phyloP scores from a whole-genome alignment of 2,113 vertebrate species.

The Chiloscyllium plagiosum region DNA sequence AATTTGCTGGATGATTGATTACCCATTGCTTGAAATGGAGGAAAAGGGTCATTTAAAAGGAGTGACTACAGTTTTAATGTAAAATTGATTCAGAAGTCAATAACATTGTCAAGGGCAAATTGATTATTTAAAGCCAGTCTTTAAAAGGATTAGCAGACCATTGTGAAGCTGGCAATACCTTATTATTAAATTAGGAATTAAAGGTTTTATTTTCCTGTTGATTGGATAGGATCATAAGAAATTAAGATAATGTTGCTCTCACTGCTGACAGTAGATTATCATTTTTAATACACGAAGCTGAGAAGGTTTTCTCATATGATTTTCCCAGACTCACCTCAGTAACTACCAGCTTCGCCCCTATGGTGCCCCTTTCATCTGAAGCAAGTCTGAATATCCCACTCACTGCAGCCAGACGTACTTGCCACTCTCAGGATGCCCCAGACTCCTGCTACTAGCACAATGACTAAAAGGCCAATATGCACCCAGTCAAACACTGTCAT shows the following conservation, averaged over 20 bases:
- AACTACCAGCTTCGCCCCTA: no score
- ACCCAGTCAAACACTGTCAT: no score
- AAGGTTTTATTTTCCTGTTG: neutral
- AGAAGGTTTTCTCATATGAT: no score
- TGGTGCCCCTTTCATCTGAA: no score
- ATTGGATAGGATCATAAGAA: neutral
- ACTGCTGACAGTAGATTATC: neutral
- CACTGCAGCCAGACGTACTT: no score
- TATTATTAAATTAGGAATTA: neutral
- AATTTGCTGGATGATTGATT: slow-evolving; percentile 24
- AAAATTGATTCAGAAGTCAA: slow-evolving; percentile 22
- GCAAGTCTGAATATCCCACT: no score
- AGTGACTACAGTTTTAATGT: neutral
- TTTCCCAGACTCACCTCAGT: no score
- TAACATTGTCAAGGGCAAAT: slow-evolving; percentile 1
- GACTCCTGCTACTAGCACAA: no score
- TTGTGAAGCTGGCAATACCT: neutral
- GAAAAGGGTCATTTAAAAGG: neutral
- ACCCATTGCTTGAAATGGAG: neutral
- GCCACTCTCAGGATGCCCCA: no score
- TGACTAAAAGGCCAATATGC: no score
- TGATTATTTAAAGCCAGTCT: neutral
- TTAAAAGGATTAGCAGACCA: neutral
- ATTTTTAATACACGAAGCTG: neutral
- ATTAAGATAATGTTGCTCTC: neutral